A percentile compares a stretch with the other conserved stretches of the same genome.
Evolutionary conservation across 2,888 invertebrate genomes (phyloP).

Genomic region (Andrena dorsata): DNA sequence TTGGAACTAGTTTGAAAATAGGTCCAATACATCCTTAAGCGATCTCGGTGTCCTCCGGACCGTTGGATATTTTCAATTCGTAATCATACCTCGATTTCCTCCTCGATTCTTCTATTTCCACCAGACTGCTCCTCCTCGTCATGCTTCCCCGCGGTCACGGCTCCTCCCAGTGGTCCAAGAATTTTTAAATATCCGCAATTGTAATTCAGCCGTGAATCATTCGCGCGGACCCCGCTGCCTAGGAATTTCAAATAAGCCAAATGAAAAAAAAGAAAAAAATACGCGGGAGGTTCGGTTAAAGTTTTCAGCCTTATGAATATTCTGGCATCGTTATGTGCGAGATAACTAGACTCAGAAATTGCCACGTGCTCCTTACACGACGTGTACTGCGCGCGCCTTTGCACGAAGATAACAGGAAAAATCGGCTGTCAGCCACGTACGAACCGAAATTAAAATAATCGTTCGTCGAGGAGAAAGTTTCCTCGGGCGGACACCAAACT

Average conservation of each 20-base stretch:
- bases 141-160: slow-evolving; percentile 18
- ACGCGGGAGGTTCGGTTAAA: neutral
- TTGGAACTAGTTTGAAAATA: too few relatives aligned
- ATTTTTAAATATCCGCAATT: neutral
- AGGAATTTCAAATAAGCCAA: neutral
- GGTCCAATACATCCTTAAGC: too few relatives aligned
- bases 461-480: neutral
- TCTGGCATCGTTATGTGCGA: neutral
- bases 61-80: neutral
- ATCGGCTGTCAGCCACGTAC: neutral
- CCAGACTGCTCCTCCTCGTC: slow-evolving; percentile 37
- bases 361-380: neutral
- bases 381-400: neutral
- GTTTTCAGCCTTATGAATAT: neutral
- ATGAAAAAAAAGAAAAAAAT: neutral
- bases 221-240: neutral
- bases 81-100: slow-evolving; percentile 49
- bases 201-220: neutral
- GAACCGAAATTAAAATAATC: slow-evolving; percentile 5
- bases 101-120: slow-evolving; percentile 30
- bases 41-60: too few relatives aligned
- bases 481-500: neutral
- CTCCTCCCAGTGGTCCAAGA: neutral
- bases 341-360: neutral
- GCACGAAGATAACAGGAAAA: neutral